Evolutionary conservation across 2,888 invertebrate genomes (phyloP).

Genomic region (Chaetogeoica ovagalla): DNA sequence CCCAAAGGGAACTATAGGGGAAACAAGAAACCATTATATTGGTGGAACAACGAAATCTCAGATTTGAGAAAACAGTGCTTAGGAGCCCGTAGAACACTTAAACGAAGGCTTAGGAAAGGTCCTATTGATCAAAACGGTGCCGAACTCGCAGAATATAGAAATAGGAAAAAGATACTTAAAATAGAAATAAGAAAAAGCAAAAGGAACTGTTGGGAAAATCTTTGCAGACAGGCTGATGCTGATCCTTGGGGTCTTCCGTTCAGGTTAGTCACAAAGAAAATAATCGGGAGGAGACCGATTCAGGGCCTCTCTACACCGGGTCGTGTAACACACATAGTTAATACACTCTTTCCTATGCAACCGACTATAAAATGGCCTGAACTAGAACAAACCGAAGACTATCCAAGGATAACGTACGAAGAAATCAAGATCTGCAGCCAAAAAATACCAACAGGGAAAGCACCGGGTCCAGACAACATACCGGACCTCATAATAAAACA

Average conservation of each 20-base stretch:
- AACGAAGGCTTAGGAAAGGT: background rate
- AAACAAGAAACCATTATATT: background rate
- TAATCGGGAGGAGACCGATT: background rate
- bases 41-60: background rate
- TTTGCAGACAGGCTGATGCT: background rate
- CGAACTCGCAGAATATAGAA: background rate
- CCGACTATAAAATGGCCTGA: too few species aligned
- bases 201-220: background rate
- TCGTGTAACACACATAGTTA: background rate
- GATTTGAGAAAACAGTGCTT: background rate
- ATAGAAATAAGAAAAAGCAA: background rate
- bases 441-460: background rate
- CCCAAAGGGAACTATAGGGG: background rate
- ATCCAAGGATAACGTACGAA: background rate
- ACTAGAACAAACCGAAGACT: too few species aligned
- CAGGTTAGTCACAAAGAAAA: background rate
- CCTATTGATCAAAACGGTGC: rapidly evolving
- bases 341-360: background rate
- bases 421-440: background rate
- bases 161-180: background rate
- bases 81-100: background rate
- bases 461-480: background rate
- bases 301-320: background rate
- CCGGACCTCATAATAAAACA: background rate
- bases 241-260: background rate